phyloP scores from a whole-genome alignment of 1,140 invertebrate genomes.

The Zaprionus kolodkinae region DNA sequence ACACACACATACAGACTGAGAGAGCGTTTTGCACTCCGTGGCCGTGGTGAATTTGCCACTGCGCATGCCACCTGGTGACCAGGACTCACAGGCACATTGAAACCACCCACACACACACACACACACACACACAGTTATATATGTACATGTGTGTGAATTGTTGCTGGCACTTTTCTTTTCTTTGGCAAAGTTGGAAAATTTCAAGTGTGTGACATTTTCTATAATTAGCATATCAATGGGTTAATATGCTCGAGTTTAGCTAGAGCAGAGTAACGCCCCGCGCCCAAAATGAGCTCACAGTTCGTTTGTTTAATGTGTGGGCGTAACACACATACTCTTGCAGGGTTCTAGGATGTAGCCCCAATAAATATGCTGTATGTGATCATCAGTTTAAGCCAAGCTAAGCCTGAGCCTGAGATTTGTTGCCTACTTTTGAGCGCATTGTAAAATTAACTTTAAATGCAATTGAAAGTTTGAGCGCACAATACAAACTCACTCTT shows the following conservation, averaged over 20 bases:
- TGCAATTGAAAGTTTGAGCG: conserved; percentile 40
- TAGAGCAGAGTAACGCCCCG: conserved; percentile 25
- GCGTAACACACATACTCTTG: conserved; percentile 25
- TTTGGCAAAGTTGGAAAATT: conserved; percentile 56
- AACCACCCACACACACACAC: conserved; percentile 55
- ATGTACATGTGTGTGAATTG: not conserved
- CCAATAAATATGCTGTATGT: conserved; percentile 18
- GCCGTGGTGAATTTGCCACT: conserved; percentile 58
- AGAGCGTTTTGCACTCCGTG: conserved; percentile 14
- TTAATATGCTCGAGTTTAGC: conserved; percentile 59
- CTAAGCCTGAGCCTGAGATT: not conserved
- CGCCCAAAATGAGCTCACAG: conserved; percentile 27
- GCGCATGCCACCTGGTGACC: conserved; percentile 67
- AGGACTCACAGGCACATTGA: conserved; percentile 50
- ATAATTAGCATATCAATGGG: conserved; percentile 59
- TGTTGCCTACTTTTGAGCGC: conserved; percentile 35
- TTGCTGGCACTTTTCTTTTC: conserved; percentile 34
- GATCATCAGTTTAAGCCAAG: conserved; percentile 5
- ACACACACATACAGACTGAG: not conserved
- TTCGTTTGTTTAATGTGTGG: conserved; percentile 6
- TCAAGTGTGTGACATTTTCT: conserved; percentile 56
- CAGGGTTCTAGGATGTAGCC: not conserved
- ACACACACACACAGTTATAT: conserved; percentile 2
- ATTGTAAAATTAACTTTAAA: conserved; percentile 21
- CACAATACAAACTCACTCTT: not conserved